These are phyloP conservation scores for Paragorgia papillata DNA, from an alignment of 92 coral and sea anemone genomes.

Conservation along the genomic window DNA sequence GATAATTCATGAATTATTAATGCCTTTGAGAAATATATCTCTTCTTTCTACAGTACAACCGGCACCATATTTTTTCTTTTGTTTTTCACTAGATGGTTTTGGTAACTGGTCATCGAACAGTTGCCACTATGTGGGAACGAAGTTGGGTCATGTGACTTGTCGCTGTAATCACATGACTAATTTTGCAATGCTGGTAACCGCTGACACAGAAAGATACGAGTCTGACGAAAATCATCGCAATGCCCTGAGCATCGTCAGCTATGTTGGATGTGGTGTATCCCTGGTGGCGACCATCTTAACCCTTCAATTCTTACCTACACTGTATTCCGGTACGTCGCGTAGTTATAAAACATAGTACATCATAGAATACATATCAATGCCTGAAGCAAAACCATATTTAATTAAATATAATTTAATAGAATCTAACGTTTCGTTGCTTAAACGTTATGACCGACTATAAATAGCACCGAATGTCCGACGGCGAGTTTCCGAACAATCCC, in stretches of 20 bases:
- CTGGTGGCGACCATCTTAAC: slow-evolving; percentile 70
- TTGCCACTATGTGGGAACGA: slow-evolving; percentile 36
- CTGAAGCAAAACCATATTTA: too few relatives aligned
- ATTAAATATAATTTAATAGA: too few relatives aligned
- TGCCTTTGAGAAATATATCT: not conserved
- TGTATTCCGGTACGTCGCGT: slow-evolving; percentile 74
- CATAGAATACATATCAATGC: too few relatives aligned
- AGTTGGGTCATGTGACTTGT: slow-evolving; percentile 44
- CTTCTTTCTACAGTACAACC: too few relatives aligned
- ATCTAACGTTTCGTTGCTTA: too few relatives aligned
- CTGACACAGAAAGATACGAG: slow-evolving; percentile 36
- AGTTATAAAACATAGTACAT: not conserved
- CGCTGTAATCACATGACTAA: slow-evolving; percentile 62
- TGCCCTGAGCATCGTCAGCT: slow-evolving; percentile 71
- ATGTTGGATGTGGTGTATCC: slow-evolving; percentile 87
- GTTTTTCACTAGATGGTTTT: slow-evolving; percentile 42
- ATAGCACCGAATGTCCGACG: too few relatives aligned
- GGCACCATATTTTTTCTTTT: too few relatives aligned
- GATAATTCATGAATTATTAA: not conserved
- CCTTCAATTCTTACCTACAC: slow-evolving; percentile 77
- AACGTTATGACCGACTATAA: too few relatives aligned
- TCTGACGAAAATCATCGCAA: slow-evolving; percentile 37
- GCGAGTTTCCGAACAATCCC: too few relatives aligned
- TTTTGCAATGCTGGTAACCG: slow-evolving; percentile 57
- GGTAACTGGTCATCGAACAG: slow-evolving; percentile 62